Conservation (phyloP, 2,113 vertebrate genomes). For the Suncus etruscus region DNA sequence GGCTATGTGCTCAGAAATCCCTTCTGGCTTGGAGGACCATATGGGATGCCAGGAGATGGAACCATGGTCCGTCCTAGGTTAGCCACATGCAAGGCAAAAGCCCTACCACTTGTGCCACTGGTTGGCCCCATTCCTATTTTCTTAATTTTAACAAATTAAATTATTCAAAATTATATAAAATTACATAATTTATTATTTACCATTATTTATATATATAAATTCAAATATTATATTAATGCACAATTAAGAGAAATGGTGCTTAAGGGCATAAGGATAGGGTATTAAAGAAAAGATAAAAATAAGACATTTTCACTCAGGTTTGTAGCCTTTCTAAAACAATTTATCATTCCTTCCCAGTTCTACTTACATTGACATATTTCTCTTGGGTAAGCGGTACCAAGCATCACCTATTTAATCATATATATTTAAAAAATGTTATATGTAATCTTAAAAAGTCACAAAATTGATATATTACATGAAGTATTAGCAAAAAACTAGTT, state of each 20-base stretch:
- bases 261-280: background rate
- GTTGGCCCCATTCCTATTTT: background rate
- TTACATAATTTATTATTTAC: background rate
- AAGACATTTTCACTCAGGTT: background rate
- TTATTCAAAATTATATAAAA: background rate
- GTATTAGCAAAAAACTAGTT: background rate
- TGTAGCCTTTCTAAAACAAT: background rate
- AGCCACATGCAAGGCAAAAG: too few species aligned
- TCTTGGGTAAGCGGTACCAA: too few species aligned
- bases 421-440: background rate
- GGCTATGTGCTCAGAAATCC: too few species aligned
- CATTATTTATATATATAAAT: background rate
- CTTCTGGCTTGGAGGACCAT: too few species aligned
- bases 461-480: background rate
- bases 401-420: too few species aligned
- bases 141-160: background rate
- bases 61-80: too few species aligned
- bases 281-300: background rate
- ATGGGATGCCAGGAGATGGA: too few species aligned
- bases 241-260: background rate
- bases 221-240: background rate
- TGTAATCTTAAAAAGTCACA: background rate
- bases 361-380: background rate
- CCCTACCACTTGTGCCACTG: too few species aligned
- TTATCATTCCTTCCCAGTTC: background rate